Conservation (phyloP, 1,140 invertebrate species). For the Sesamia nonagrioides region DNA sequence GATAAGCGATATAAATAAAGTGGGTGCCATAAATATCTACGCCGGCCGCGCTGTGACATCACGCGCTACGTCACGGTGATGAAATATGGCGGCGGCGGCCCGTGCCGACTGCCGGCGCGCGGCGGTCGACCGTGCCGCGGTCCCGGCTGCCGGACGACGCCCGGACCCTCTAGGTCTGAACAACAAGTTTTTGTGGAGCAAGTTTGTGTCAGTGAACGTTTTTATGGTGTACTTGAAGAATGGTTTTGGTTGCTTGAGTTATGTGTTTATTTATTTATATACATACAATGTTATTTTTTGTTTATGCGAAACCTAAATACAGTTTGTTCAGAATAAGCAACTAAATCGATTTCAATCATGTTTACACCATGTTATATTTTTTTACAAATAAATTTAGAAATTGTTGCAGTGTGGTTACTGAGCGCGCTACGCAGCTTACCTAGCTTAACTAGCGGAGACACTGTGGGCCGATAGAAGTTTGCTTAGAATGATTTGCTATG, state of each 20-base stretch:
- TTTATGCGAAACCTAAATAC: no score
- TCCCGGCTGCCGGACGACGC: background rate
- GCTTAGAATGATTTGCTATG: no score
- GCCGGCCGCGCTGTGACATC: slow-evolving; percentile 23
- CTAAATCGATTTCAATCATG: no score
- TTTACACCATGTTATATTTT: no score
- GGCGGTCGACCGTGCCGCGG: background rate
- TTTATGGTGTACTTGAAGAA: slow-evolving; percentile 9
- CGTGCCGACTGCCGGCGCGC: no score
- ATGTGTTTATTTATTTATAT: background rate
- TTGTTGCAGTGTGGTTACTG: no score
- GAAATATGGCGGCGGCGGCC: slow-evolving; percentile 25
- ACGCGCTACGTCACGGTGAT: slow-evolving; percentile 14
- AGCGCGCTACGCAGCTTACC: no score
- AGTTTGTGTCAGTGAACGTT: background rate
- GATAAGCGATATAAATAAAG: slow-evolving; percentile 40
- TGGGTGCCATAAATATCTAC: slow-evolving; percentile 32
- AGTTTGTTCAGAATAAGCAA: no score
- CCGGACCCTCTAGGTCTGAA: slow-evolving; percentile 14
- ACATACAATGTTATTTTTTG: no score
- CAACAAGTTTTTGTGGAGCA: background rate
- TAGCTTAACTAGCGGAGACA: no score
- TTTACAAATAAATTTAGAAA: no score
- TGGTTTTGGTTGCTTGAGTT: slow-evolving; percentile 1
- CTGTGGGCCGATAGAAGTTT: no score